A percentile compares a stretch with the other conserved stretches of the same genome.
These are phyloP conservation scores for Xiphorhynchus elegans DNA, from an alignment of 2,113 vertebrate genomes.

Conservation along the genomic window DNA sequence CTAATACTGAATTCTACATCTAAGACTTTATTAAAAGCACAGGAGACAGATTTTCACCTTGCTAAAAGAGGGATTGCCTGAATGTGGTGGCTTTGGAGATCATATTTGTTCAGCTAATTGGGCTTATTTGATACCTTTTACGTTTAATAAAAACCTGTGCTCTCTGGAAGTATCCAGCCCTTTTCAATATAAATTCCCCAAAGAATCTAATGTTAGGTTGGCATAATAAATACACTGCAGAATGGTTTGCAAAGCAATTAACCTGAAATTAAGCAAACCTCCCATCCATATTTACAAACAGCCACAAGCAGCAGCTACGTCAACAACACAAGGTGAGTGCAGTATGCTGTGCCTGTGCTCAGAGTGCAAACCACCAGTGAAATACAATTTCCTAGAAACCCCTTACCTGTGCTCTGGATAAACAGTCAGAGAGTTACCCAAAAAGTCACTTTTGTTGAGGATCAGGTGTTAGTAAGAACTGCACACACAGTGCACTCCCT, in stretches of 20 bases:
- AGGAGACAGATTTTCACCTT: background rate
- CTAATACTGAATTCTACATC: background rate
- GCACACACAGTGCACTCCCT: background rate
- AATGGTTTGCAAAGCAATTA: background rate
- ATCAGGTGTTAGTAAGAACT: background rate
- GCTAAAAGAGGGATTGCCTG: background rate
- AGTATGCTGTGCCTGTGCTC: rapidly evolving
- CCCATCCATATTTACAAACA: background rate
- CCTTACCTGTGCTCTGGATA: constrained; percentile 67
- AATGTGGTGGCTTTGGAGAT: background rate
- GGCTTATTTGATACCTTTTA: background rate
- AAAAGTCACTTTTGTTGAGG: background rate
- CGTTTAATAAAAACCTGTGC: background rate
- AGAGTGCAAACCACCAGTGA: background rate
- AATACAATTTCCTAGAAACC: background rate
- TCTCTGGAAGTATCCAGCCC: background rate
- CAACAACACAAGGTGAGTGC: rapidly evolving
- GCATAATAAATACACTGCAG: background rate
- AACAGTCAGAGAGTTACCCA: constrained; percentile 4
- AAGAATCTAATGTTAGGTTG: background rate
- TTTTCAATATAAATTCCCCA: background rate
- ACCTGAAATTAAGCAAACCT: background rate
- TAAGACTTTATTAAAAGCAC: background rate
- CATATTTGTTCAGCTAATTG: background rate
- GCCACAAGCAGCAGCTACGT: background rate